A percentile compares a stretch with the other conserved stretches of the same genome.
Conservation (phyloP, 2,888 invertebrate genomes). For the Caenorhabditis sinica region DNA sequence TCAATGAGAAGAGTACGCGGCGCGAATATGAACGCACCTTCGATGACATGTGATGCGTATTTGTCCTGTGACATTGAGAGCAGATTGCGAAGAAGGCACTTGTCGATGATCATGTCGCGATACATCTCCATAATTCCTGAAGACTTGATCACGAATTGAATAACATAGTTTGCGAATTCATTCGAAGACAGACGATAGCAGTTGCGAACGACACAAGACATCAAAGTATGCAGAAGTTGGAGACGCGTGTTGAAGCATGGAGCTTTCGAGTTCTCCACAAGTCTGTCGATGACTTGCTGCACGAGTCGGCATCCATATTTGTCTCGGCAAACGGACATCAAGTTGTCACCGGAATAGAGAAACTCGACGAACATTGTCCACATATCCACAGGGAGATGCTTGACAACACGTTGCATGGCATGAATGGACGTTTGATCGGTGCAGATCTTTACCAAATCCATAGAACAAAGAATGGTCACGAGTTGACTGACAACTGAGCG, state of each 20-base stretch:
- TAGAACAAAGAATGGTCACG: background rate
- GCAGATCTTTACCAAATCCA: constrained; percentile 62
- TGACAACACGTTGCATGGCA: constrained; percentile 73
- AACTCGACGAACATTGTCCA: constrained; percentile 60
- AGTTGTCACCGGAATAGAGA: constrained; percentile 48
- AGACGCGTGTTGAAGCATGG: constrained; percentile 53
- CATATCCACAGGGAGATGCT: constrained; percentile 27
- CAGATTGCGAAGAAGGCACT: constrained; percentile 74
- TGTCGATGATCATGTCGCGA: constrained; percentile 74
- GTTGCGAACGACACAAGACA: constrained; percentile 58
- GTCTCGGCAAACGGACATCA: constrained; percentile 70
- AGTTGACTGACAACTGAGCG: constrained; percentile 5
- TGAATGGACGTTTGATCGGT: constrained; percentile 77
- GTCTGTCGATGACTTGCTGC: constrained; percentile 72
- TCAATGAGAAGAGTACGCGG: constrained; percentile 60
- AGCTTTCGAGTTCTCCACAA: constrained; percentile 65
- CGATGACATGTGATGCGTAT: constrained; percentile 80
- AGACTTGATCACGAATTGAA: constrained; percentile 75
- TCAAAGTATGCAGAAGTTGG: constrained; percentile 53
- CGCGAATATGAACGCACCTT: constrained; percentile 75
- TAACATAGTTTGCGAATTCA: constrained; percentile 80
- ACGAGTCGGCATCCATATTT: constrained; percentile 75
- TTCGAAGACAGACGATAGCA: constrained; percentile 70
- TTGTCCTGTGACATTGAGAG: constrained; percentile 79
- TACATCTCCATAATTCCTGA: constrained; percentile 67